Conservation (phyloP, 2,113 vertebrate genomes). For the Argyrosomus japonicus region DNA sequence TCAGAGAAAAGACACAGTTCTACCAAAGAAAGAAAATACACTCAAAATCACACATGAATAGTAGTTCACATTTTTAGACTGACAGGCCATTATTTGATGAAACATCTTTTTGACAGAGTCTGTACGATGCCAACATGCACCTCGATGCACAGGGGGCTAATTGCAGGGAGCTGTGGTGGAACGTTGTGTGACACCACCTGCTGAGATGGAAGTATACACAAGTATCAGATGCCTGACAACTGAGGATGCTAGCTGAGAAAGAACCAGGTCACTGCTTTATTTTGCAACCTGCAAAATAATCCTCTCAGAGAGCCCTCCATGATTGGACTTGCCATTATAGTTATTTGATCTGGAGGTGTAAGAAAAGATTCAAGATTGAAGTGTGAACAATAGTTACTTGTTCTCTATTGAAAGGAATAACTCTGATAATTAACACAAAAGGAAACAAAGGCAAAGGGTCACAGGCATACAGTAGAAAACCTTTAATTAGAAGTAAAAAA, state of each 20-base stretch:
- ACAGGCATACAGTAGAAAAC: not conserved
- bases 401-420: not conserved
- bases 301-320: conserved; percentile 12
- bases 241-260: conserved; percentile 33
- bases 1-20: not conserved
- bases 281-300: conserved; percentile 28
- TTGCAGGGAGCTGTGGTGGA: conserved; percentile 53
- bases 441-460: not conserved
- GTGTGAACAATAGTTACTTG: not conserved
- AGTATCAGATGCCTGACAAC: conserved; percentile 31
- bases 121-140: conserved; percentile 28
- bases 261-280: conserved; percentile 57
- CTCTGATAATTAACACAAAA: conserved; percentile 1
- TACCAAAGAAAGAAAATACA: not conserved
- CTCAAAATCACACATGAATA: conserved; percentile 19
- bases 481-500: conserved; percentile 13
- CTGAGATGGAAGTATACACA: conserved; percentile 40
- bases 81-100: conserved; percentile 49
- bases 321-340: not conserved
- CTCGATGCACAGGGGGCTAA: conserved; percentile 60
- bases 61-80: conserved; percentile 43
- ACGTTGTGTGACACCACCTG: conserved; percentile 42
- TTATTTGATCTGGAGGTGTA: conserved; percentile 5
- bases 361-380: not conserved
- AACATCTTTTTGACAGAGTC: conserved; percentile 24